phyloP scores from a whole-genome alignment of 2,888 invertebrate species.

The Drosophila gaucha region DNA sequence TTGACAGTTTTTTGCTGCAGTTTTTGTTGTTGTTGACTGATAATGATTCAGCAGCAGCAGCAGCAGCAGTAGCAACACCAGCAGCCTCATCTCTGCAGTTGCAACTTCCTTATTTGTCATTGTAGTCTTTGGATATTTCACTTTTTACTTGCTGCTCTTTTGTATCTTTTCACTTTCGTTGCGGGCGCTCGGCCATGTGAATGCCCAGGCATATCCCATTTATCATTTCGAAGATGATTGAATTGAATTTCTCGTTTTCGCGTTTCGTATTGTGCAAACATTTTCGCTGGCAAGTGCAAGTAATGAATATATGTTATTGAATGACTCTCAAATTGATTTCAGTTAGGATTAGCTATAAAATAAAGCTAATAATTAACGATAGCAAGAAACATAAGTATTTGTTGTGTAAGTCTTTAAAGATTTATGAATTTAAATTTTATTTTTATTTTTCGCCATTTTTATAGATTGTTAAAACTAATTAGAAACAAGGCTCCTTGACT shows the following conservation, averaged over 20 bases:
- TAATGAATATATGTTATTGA: slow-evolving; percentile 46
- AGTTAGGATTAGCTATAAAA: slow-evolving; percentile 11
- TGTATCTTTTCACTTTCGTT: slow-evolving; percentile 37
- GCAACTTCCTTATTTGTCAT: slow-evolving; percentile 79
- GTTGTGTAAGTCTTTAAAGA: neutral
- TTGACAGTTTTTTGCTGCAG: slow-evolving; percentile 63
- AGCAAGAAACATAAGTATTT: neutral
- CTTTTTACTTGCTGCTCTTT: slow-evolving; percentile 27
- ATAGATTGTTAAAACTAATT: neutral
- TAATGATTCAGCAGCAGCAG: slow-evolving; percentile 65
- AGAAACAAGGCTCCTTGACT: neutral
- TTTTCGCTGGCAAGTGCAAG: slow-evolving; percentile 41
- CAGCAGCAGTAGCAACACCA: neutral
- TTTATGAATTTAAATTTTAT: neutral
- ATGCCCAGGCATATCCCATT: slow-evolving; percentile 27
- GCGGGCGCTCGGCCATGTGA: slow-evolving; percentile 19
- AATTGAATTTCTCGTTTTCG: slow-evolving; percentile 50
- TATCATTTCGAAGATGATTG: slow-evolving; percentile 46
- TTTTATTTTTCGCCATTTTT: neutral
- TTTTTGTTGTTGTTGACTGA: slow-evolving; percentile 38
- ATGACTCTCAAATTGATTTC: slow-evolving; percentile 33
- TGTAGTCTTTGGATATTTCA: slow-evolving; percentile 64
- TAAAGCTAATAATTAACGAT: slow-evolving; percentile 5
- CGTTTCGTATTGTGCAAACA: slow-evolving; percentile 48
- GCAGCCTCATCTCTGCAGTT: slow-evolving; percentile 17